Base-by-base conservation (phyloP, 2,113 vertebrate species). In the Seriola aureovittata region DNA sequence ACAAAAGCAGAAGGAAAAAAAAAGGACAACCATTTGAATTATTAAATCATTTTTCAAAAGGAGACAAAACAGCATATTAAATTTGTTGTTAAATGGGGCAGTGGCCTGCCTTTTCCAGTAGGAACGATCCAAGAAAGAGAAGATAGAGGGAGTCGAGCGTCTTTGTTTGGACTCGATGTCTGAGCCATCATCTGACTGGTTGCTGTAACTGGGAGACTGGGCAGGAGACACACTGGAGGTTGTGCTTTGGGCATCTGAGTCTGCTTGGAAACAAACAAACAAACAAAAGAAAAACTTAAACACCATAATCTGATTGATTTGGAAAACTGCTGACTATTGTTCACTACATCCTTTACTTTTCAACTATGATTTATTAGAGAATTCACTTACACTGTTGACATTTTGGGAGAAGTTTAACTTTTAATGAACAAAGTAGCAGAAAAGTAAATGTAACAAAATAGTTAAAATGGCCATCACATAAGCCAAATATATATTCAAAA, bases 121-220 rank as follows among this genome's bases (percentile, higher is more conserved):
- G 2, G 94, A 95, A 21, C 95, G 95, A 80, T 96, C 96, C 76
- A 96, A 83, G 84, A 96, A 96, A 4, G 95, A 96, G 86, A 96
- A 96, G 63, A 89, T 91, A 3, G 95, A 92, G 1, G 95, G 91
- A 40, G 91, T 81, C 0, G 95, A 85, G 25, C 95, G 94, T 48
- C 95, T 93, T 54, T 94, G 95, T 66, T 95, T 96, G 78, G 95
- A 93, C 87, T 96, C 96, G 0, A 96, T 91, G 82, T 96, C 96
- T 5, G 96, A 96, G 19, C 95, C 93, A 11, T 96, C 96, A 29
- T 96, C 96, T 0, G 96, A 96, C 59, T 92, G 94, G 91, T 96
- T 95, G 90, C 96, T 96, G 91, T 96, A 94, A 73, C 93, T 96
- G 54, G 96, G 96, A 6, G 96, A 96, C 92, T 95, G 95, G 3